phyloP scores from a whole-genome alignment of 2,113 vertebrate species.

The Chaetops frenatus region DNA sequence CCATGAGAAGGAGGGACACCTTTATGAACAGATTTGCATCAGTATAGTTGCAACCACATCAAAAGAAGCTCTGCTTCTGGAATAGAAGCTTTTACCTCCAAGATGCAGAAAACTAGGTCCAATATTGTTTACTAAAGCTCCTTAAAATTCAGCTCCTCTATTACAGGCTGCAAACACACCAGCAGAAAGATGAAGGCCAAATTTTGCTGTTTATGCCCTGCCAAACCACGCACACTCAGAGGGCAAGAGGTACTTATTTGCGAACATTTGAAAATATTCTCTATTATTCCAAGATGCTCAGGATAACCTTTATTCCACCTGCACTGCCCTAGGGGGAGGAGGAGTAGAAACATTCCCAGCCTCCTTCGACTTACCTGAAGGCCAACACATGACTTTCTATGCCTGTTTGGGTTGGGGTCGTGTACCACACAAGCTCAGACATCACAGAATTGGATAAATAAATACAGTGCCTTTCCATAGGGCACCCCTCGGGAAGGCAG shows the following conservation, averaged over 20 bases:
- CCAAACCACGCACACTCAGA: accelerated
- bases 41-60: not conserved
- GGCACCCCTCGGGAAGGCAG: not conserved
- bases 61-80: not conserved
- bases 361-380: not conserved
- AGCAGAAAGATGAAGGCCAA: not conserved
- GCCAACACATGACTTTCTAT: not conserved
- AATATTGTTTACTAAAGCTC: not conserved
- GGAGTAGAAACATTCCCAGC: not conserved
- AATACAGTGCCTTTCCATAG: accelerated
- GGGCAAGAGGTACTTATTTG: not conserved
- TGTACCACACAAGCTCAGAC: not conserved
- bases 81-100: not conserved
- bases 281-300: not conserved
- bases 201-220: too few species aligned
- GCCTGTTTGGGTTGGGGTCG: not conserved
- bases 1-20: not conserved
- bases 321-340: not conserved
- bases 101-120: not conserved
- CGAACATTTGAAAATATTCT: not conserved
- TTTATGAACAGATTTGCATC: not conserved
- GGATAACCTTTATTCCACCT: not conserved
- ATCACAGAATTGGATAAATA: accelerated
- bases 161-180: not conserved
- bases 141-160: not conserved